Base-by-base conservation (phyloP, 92 coral and sea anemone genomes). In the Epizoanthus rinbou region DNA sequence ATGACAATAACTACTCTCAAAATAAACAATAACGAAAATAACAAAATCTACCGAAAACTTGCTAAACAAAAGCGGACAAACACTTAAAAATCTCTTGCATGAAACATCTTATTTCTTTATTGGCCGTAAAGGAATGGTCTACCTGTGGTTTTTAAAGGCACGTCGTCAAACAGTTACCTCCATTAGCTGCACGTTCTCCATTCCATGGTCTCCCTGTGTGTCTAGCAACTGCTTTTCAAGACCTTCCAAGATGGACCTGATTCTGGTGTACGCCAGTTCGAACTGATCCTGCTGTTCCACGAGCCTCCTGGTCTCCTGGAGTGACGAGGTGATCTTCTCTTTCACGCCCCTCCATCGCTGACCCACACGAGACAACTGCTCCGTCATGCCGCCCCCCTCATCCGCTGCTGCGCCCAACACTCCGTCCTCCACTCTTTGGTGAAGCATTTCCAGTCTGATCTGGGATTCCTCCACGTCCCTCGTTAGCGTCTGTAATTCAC, bases 401-500 rank as follows among this genome's bases (percentile, higher is more conserved):
- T 75, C 83, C 57, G 79, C 87, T 16, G 86, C 41, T 2, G 43
- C 25, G 17, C 82, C 91, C 43, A 76, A 78, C 5, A 85, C 69
- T 68, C 90, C 90, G 33, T 88, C 95, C 11, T 91, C 92, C 31
- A 93, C 84, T 58, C 88, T 83, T 28, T 86, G 90, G 43, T 90
- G 87, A 85, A 97, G 85, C 31, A 86, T 76, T 62, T 92, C 97
- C 22, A 94, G 85, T 70, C 90, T 88, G 64, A 68, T 47, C 23
- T 88, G 91, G 28, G 91, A 86, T 35, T 92, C 98, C 9, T 94
- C 98, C 15, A 91, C 90, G 64, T 92, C 97, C 16, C 74, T 87
- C 9, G 92, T 86, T 43, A 93, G 79, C 59, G 81, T 88, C 97
- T 93, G 59, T 52, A 76, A n/a, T 68, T 43, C 41, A 66, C 2